A percentile compares a stretch with the other conserved stretches of the same genome.
These are phyloP conservation scores for Macrotrachela quadricornifera DNA, from an alignment of 1,140 invertebrate species.

Conservation along the genomic window DNA sequence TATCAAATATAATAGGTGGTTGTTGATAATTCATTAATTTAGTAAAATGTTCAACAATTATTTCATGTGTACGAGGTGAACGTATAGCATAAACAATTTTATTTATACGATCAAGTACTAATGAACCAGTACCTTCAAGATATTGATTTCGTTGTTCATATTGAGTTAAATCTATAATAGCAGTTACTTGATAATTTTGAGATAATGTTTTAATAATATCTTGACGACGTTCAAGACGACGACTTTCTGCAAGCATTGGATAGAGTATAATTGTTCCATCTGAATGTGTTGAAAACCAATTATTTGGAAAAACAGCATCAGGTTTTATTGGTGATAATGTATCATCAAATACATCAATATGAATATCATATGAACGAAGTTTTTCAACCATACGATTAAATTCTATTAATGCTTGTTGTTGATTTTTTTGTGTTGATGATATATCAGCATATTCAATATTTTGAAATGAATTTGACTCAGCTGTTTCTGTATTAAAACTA, in stretches of 20 bases:
- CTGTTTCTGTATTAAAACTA: slow-evolving; percentile 13
- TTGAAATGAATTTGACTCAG: slow-evolving; percentile 13
- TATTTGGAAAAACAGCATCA: slow-evolving; percentile 15
- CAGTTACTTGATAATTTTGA: slow-evolving; percentile 5
- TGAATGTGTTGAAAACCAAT: slow-evolving; percentile 13
- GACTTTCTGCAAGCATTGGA: slow-evolving; percentile 12
- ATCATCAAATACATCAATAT: slow-evolving; percentile 11
- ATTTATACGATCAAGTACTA: slow-evolving; percentile 13
- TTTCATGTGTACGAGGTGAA: slow-evolving; percentile 9
- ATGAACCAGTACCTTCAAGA: slow-evolving; percentile 14
- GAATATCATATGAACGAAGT: slow-evolving; percentile 5
- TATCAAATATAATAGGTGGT: not conserved
- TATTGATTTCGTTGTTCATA: slow-evolving; percentile 10
- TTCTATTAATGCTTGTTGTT: slow-evolving; percentile 9
- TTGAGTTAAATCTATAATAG: slow-evolving; percentile 8
- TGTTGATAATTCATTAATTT: slow-evolving; percentile 9
- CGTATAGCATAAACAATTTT: slow-evolving; percentile 11
- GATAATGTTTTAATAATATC: slow-evolving; percentile 1
- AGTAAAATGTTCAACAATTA: slow-evolving; percentile 10
- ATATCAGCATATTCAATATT: not conserved
- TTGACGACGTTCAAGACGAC: slow-evolving; percentile 11
- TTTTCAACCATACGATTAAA: slow-evolving; percentile 11
- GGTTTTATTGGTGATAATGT: slow-evolving; percentile 10
- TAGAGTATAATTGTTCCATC: slow-evolving; percentile 10
- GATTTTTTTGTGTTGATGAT: not conserved